Evolutionary conservation across 2,797 vertebrate genomes (phyloP), one percentile per base, ranked within the genome.

Genomic region (Gymnoscopelus braueri): DNA sequence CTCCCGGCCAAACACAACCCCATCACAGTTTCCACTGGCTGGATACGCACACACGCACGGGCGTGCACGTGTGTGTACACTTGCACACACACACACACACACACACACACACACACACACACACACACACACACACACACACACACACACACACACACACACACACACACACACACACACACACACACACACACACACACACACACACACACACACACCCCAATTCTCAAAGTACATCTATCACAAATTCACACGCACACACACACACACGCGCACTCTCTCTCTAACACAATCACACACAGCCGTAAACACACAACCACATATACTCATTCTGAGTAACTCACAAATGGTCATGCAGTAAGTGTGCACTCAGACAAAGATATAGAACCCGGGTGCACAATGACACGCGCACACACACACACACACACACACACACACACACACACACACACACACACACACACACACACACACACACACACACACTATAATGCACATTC

Each of bases 11-110:
- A 90, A 88, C 79, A 87, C 89, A 67, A 63, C 60, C 58, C 69
- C 74, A 92, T 92, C 89, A 91, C 89, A 92, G 84, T 93, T 93
- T 92, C 91, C 91, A 90, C 91, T 91, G 89, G 89, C 89, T 91
- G 87, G 88, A 91, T 88, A 91, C 86, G 88, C 86, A 91, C 87
- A 91, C 61, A 5, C 60, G 19, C 44, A 57, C 47, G 2, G 49
- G 23, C 23, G 63, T 44, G 39, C 39, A 44, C 35, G 35, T 44
- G 39, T 44, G 39, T 44, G 7, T 44, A 6, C 26, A 29, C 26
- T 29, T 44, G 39, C 5, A 2, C 39, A 1, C 39, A 3, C 9
- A 10, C 87, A 88, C 86, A 90, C 60, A 39, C 61, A 5, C 60
- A 23, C 44, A 57, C 53, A 39, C 44, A 12, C 48, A 39, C 90